Evolutionary conservation across 2,113 vertebrate species (phyloP), one percentile per base, ranked within the genome.

Genomic region (Proteles cristata): DNA sequence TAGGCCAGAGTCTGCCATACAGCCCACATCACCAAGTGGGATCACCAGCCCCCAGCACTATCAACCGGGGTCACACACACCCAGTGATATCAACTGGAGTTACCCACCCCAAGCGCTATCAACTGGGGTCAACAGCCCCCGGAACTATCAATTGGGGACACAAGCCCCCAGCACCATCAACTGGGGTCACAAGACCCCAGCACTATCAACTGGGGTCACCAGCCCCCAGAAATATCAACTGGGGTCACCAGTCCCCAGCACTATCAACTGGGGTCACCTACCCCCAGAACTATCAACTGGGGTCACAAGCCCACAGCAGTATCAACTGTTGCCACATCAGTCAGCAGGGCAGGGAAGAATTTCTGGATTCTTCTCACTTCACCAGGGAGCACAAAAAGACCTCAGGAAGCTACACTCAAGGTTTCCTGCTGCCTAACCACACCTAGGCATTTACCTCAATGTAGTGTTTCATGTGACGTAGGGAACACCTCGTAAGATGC

Each of bases 381-480:
- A 61, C 16, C 63, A 50, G 35, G 48, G 7, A 65, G 12, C 48
- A 63, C 4, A 69, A 12, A 43, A 76, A 63, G 53, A 39, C 23
- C 19, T 28, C 10, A 0, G 4, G 73, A 11, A 50, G 45, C 74
- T n/a, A 15, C 23, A 1, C 3, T 28, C 55, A 16, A n/a, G 21
- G 28, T 19, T 31, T 79, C 55, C 33, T 4, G 23, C 63, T 45
- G 55, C 45, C 43, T 43, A 26, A 43, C 19, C n/a, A 9, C 1
- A 33, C 0, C 0, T 33, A 10, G 19, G n/a, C 7, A 6, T 26
- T 87, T 45, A 15, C 11, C 61, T 45, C 5, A 25, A 16, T 11
- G 6, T 9, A 11, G 50, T 33, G 63, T 5, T 7, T 31, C 16
- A 11, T 12, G 15, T 0, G 66, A 48, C 2, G 10, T 3, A 69